Evolutionary conservation across 2,797 vertebrate genomes (phyloP), one percentile per base, ranked within the genome.

Genomic region (Sebastes vulpes): DNA sequence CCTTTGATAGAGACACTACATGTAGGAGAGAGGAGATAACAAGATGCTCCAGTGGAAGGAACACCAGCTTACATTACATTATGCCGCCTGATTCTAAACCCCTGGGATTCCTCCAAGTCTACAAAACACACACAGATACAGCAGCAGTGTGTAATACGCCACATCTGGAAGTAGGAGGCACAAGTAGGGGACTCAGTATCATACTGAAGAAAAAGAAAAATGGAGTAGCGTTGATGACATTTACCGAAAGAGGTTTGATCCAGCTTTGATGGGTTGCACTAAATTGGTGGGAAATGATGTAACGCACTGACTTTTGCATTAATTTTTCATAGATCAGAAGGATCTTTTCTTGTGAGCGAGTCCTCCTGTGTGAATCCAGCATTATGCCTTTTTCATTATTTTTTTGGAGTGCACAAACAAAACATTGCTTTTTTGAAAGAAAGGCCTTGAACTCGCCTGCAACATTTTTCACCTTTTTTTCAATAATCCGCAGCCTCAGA

Each of bases 1-100:
- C 71, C 83, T 92, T 93, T 91, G 89, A 94, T 86, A 86, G 85
- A 91, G 87, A 92, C 83, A 67, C 82, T 81, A 87, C 84, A 88
- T 79, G 83, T 73, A 68, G 76, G 69, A 85, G 79, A 87, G 77
- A 32, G 31, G 73, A 76, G 89, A 92, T 92, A 89, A 92, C 90
- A 90, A 88, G 86, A 90, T 63, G 85, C 84, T 87, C 71, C 79
- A 78, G 72, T 72, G 74, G 75, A 83, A 77, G 77, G 70, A 89
- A 90, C 77, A 86, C 54, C 77, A 79, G 80, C 86, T 86, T 86
- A 79, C 71, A 84, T 91, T 84, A 76, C 79, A 79, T 89, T 80
- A 79, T 72, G 71, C 80, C 50, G 72, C 79, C 72, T 82, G 74
- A 88, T 83, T 83, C 50, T 26, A 79, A 81, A 74, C 77, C 81